Evolutionary conservation across 2,797 vertebrate species (phyloP).

Genomic region (Lacerta viridis): DNA sequence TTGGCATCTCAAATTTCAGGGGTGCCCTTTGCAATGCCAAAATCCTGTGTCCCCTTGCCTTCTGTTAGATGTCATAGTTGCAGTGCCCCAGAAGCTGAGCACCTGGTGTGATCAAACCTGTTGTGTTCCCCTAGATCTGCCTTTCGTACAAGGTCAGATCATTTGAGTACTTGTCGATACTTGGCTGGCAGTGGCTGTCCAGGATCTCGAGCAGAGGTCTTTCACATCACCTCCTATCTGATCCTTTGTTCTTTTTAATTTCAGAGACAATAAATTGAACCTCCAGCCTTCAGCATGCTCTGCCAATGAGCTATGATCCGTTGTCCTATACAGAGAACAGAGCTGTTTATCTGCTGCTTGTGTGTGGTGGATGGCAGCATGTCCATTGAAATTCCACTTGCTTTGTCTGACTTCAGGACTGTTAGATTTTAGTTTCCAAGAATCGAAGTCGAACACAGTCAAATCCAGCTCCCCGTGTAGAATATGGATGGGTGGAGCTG

Average conservation of each 20-base stretch:
- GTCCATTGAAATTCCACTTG: background rate
- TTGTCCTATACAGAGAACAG: background rate
- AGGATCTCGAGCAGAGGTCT: too few relatives aligned
- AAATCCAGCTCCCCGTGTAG: background rate
- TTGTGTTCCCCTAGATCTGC: too few relatives aligned
- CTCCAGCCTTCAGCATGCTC: background rate
- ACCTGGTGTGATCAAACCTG: too few relatives aligned
- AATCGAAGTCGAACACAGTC: background rate
- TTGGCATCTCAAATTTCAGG: too few relatives aligned
- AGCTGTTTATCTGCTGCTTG: background rate
- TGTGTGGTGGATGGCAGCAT: background rate
- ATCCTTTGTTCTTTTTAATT: background rate
- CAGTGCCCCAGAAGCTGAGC: too few relatives aligned
- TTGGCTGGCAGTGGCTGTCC: background rate
- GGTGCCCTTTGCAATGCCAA: too few relatives aligned
- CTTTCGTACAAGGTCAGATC: too few relatives aligned
- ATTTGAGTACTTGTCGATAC: too few relatives aligned
- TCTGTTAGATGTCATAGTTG: too few relatives aligned
- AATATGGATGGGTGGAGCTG: background rate
- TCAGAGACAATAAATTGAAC: background rate
- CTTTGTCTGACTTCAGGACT: background rate
- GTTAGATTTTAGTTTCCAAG: background rate
- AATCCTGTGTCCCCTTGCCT: too few relatives aligned
- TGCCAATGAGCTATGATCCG: background rate
- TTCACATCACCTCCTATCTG: background rate